Percentiles rank a stretch among this genome's conserved stretches.
phyloP scores from a whole-genome alignment of 2,797 vertebrate species.

The Chaunax sp. region DNA sequence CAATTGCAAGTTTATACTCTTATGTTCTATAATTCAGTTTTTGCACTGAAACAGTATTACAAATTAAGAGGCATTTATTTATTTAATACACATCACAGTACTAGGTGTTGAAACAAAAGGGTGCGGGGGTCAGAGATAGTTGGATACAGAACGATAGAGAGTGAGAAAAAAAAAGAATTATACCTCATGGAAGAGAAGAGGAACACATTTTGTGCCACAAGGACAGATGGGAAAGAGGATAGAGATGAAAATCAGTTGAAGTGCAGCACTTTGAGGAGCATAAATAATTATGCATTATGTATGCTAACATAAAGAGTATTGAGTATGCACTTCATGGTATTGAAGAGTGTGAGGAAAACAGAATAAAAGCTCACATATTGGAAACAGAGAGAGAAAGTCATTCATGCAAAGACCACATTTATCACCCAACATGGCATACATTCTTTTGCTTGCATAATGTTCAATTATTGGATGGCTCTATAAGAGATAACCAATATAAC shows the following conservation, averaged over 20 bases:
- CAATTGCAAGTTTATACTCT: neutral
- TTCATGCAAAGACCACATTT: slow-evolving; percentile 47
- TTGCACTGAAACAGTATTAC: neutral
- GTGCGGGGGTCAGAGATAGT: neutral
- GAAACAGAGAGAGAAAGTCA: slow-evolving; percentile 17
- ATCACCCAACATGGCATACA: slow-evolving; percentile 21
- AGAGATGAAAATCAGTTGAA: slow-evolving; percentile 60
- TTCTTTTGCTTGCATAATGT: slow-evolving; percentile 9
- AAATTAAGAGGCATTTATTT: slow-evolving; percentile 9
- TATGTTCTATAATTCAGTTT: neutral
- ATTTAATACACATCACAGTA: slow-evolving; percentile 9
- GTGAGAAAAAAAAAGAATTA: slow-evolving; percentile 32
- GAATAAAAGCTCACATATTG: slow-evolving; percentile 53
- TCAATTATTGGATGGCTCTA: slow-evolving; percentile 42
- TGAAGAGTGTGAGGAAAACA: slow-evolving; percentile 55
- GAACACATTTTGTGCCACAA: slow-evolving; percentile 51
- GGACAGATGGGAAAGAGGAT: slow-evolving; percentile 58
- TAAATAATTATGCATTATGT: slow-evolving; percentile 71
- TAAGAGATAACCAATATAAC: slow-evolving; percentile 24
- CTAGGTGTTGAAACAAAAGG: slow-evolving; percentile 13
- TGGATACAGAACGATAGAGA: slow-evolving; percentile 15
- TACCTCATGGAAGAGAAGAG: slow-evolving; percentile 50
- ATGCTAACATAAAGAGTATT: slow-evolving; percentile 60
- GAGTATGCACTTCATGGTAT: slow-evolving; percentile 59
- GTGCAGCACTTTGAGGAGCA: slow-evolving; percentile 61